phyloP scores from a whole-genome alignment of 64 coral and sea anemone species.

The Platygyra sinensis region DNA sequence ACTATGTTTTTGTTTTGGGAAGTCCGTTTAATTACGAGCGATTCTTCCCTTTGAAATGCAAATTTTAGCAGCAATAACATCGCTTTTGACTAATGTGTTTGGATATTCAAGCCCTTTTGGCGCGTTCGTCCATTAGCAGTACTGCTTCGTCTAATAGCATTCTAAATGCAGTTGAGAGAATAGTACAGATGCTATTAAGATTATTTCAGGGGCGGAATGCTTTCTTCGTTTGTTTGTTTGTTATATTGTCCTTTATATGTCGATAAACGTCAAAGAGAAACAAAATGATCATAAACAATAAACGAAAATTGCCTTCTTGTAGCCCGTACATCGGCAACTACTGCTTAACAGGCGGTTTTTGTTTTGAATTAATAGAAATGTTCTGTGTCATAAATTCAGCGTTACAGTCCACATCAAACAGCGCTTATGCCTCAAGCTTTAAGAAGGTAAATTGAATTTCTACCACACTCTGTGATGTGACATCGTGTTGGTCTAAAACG shows the following conservation, averaged over 20 bases:
- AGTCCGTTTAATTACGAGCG: neutral
- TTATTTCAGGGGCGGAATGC: neutral
- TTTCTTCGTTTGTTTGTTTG: neutral
- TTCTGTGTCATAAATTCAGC: no score
- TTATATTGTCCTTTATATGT: neutral
- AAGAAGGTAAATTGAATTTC: no score
- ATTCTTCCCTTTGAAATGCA: constrained; percentile 12
- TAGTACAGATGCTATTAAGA: neutral
- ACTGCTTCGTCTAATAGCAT: neutral
- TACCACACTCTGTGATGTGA: no score
- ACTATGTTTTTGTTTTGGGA: constrained; percentile 6
- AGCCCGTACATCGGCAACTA: no score
- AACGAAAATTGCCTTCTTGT: neutral
- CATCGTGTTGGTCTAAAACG: no score
- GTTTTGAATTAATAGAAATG: no score
- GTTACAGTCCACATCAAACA: no score
- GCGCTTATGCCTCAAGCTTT: no score
- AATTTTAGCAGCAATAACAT: neutral
- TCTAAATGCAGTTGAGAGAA: neutral
- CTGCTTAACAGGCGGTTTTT: no score
- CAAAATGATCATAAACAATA: neutral
- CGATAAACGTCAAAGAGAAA: neutral
- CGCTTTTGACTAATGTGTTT: neutral
- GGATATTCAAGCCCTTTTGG: neutral
- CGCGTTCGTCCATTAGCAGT: neutral